Evolutionary conservation across 1,140 invertebrate genomes (phyloP).

Genomic region (Drosophila ficusphila): DNA sequence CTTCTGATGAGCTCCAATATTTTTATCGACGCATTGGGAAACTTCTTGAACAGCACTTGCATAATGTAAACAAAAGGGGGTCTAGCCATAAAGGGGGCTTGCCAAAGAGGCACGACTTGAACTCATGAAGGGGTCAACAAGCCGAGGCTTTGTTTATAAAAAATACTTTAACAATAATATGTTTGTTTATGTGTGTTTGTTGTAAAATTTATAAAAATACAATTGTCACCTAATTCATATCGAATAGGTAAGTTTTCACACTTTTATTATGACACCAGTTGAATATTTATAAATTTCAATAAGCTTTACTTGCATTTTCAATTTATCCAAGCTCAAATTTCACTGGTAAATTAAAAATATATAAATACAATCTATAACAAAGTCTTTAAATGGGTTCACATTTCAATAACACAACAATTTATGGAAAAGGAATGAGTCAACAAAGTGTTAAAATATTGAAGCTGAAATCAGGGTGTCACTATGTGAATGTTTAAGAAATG

Average conservation of each 20-base stretch:
- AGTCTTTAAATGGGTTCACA: too few relatives aligned
- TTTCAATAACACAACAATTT: too few relatives aligned
- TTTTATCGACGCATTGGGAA: not conserved
- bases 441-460: too few relatives aligned
- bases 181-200: too few relatives aligned
- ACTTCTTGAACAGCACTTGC: slow-evolving; percentile 2
- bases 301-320: not conserved
- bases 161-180: too few relatives aligned
- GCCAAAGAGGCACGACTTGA: not conserved
- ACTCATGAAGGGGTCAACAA: slow-evolving; percentile 22
- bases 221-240: too few relatives aligned
- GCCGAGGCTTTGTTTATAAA: not conserved
- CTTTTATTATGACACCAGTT: too few relatives aligned
- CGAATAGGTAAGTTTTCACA: too few relatives aligned
- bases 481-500: too few relatives aligned
- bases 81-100: not conserved
- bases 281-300: not conserved
- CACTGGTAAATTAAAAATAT: not conserved
- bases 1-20: slow-evolving; percentile 11
- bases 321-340: not conserved
- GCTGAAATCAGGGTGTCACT: too few relatives aligned
- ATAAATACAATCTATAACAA: not conserved
- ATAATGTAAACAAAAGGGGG: not conserved
- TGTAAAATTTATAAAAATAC: too few relatives aligned
- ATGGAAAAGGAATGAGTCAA: too few relatives aligned